Percentiles rank a stretch among this genome's conserved stretches.
Evolutionary conservation across 2,113 vertebrate genomes (phyloP).

Genomic region (Pseudolaguvia tuberculata): DNA sequence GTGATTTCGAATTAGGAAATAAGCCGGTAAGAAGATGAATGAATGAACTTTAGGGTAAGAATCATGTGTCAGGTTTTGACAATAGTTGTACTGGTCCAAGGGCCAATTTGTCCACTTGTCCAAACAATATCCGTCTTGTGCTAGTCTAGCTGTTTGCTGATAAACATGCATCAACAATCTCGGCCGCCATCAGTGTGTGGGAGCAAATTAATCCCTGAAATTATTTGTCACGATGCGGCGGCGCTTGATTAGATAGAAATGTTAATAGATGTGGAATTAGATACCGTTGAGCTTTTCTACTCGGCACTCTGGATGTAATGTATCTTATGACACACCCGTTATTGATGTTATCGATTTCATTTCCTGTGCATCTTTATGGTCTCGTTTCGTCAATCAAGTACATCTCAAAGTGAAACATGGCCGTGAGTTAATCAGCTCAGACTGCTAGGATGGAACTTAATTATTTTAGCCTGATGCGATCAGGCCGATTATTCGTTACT

Average conservation of each 20-base stretch:
- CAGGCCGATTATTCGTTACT: neutral
- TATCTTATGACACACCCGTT: neutral
- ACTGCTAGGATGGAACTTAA: neutral
- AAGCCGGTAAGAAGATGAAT: too few relatives aligned
- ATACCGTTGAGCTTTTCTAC: constrained; percentile 7
- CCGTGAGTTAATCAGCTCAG: neutral
- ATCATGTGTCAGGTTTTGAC: too few relatives aligned
- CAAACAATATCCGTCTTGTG: too few relatives aligned
- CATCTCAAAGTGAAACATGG: neutral
- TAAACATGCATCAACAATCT: neutral
- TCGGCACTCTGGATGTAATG: neutral
- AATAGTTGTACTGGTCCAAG: neutral
- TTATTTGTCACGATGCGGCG: neutral
- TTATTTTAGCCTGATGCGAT: neutral
- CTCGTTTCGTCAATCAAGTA: neutral
- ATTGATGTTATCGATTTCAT: constrained; percentile 13
- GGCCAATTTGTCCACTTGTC: neutral
- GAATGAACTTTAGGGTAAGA: too few relatives aligned
- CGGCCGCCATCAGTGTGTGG: neutral
- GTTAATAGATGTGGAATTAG: constrained; percentile 28
- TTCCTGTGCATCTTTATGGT: constrained; percentile 13
- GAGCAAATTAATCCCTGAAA: neutral
- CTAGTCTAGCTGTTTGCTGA: neutral
- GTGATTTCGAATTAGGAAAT: too few relatives aligned
- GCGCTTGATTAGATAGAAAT: neutral